These are phyloP conservation scores for Budorcas taxicolor DNA, from an alignment of 2,113 vertebrate genomes.

Conservation along the genomic window DNA sequence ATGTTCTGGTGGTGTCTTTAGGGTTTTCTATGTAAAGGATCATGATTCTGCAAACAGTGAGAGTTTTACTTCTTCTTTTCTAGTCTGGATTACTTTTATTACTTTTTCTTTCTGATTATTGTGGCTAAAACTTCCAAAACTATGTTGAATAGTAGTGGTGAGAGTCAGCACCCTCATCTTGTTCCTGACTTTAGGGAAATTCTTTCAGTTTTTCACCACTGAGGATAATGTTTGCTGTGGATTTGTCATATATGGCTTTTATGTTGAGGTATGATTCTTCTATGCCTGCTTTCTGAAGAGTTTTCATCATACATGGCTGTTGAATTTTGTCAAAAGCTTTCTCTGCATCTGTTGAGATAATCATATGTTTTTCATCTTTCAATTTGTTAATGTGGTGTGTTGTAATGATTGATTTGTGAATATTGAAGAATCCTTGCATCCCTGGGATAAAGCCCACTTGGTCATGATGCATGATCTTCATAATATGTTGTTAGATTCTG, in stretches of 20 bases:
- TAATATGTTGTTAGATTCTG: neutral
- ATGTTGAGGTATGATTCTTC: neutral
- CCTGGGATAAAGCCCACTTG: neutral
- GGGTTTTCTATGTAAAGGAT: neutral
- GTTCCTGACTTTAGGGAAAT: neutral
- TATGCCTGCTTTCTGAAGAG: neutral
- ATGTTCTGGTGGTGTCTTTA: neutral
- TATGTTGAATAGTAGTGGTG: neutral
- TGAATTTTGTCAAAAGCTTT: neutral
- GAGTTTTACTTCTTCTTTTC: neutral
- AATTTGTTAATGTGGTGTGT: neutral
- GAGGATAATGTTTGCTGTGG: neutral
- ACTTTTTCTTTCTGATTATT: neutral
- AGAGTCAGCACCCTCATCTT: neutral
- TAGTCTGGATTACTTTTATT: neutral
- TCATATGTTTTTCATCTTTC: neutral
- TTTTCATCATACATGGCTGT: neutral
- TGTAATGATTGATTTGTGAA: neutral
- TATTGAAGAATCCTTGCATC: neutral
- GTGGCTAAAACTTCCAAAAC: neutral
- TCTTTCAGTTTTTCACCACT: rapidly evolving
- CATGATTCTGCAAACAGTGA: neutral
- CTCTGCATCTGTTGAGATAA: neutral
- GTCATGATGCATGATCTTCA: neutral
- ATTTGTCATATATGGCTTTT: neutral